A percentile compares a stretch with the other conserved stretches of the same genome.
Evolutionary conservation across 2,113 vertebrate species (phyloP).

Genomic region (Periophthalmus modestus): DNA sequence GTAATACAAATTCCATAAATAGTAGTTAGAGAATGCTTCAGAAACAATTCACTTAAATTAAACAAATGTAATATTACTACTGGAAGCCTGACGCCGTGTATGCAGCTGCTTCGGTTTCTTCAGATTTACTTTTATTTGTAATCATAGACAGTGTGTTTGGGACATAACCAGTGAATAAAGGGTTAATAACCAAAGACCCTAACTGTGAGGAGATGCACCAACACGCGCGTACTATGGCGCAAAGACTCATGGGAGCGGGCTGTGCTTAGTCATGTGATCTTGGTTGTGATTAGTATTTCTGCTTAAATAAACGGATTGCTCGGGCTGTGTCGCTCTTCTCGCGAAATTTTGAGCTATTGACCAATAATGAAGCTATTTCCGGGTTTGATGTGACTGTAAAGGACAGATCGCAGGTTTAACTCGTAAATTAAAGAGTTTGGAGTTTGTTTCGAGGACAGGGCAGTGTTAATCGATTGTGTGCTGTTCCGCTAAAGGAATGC

Average conservation of each 20-base stretch:
- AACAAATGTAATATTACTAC: neutral
- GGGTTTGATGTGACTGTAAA: constrained; percentile 29
- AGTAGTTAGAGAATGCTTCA: neutral
- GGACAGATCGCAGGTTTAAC: constrained; percentile 9
- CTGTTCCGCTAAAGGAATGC: neutral
- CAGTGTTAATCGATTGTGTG: neutral
- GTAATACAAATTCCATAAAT: too few species aligned
- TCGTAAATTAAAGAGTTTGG: neutral
- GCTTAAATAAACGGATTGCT: neutral
- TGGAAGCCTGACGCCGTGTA: too few species aligned
- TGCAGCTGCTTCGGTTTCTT: neutral
- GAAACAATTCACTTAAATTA: neutral
- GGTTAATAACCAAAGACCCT: constrained; percentile 11
- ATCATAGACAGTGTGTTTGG: neutral
- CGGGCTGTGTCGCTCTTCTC: constrained; percentile 44
- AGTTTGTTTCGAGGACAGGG: neutral
- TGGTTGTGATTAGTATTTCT: neutral
- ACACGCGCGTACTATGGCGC: neutral
- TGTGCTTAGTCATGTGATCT: neutral
- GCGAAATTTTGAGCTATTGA: constrained; percentile 37
- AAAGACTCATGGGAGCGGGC: constrained; percentile 35
- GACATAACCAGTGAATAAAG: neutral
- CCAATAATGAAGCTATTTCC: constrained; percentile 41
- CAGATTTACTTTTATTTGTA: neutral
- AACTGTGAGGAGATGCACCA: neutral